Evolutionary conservation across 2,797 vertebrate species (phyloP).

Genomic region (Anisognathus igniventris): DNA sequence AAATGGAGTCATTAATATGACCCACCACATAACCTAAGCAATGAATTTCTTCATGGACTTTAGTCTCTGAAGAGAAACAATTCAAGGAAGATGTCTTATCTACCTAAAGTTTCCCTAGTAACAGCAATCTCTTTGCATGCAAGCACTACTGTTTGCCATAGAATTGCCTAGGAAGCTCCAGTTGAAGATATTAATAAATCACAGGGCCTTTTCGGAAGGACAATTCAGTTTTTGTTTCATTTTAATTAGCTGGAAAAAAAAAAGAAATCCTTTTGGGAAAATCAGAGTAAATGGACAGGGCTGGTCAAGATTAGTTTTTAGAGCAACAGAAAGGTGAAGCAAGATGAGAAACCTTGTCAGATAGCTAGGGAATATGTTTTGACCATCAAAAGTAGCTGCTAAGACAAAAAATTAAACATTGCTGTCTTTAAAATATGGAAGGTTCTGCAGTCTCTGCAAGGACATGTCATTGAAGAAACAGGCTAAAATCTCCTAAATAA

Average conservation of each 20-base stretch:
- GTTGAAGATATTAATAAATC: background rate
- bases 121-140: background rate
- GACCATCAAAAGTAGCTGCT: background rate
- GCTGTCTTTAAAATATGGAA: background rate
- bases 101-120: background rate
- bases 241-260: background rate
- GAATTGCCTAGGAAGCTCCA: background rate
- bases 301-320: background rate
- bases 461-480: background rate
- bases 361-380: background rate
- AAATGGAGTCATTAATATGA: background rate
- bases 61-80: conserved; percentile 3
- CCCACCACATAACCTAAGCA: background rate
- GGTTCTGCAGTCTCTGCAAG: background rate
- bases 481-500: background rate
- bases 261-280: background rate
- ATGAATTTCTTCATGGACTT: background rate
- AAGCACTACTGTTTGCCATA: background rate
- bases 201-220: background rate
- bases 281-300: background rate
- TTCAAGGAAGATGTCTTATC: background rate
- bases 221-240: background rate
- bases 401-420: background rate
- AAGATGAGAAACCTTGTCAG: background rate
- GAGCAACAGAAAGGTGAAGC: background rate